Evolutionary conservation across 2,888 invertebrate genomes (phyloP).

Genomic region (Microplitis deprimator): DNA sequence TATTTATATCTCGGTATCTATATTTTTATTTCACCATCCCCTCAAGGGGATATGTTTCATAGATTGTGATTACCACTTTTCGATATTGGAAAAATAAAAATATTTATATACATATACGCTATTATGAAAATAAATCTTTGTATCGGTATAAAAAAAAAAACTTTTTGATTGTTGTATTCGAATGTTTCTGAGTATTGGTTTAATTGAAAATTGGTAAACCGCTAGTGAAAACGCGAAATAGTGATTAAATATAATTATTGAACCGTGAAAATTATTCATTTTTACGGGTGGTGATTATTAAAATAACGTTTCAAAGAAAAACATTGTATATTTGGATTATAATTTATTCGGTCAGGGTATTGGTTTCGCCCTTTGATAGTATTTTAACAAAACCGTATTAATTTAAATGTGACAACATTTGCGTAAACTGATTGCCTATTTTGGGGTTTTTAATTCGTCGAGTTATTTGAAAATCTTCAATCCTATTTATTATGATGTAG

Average conservation of each 20-base stretch:
- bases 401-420: background rate
- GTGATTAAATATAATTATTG: slow-evolving; percentile 40
- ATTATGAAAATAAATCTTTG: background rate
- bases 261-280: slow-evolving; percentile 45
- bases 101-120: slow-evolving; percentile 13
- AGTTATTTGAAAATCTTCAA: background rate
- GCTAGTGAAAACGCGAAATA: slow-evolving; percentile 36
- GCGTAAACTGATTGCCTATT: background rate
- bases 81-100: background rate
- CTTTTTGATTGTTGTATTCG: background rate
- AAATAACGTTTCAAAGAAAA: no score
- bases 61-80: slow-evolving; percentile 27
- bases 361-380: background rate
- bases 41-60: slow-evolving; percentile 18
- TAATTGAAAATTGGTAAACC: slow-evolving; percentile 11
- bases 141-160: slow-evolving; percentile 1
- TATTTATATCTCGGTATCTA: background rate
- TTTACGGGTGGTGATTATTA: slow-evolving; percentile 28
- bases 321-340: no score
- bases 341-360: background rate
- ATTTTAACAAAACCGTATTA: background rate
- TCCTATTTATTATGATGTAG: background rate
- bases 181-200: slow-evolving; percentile 1
- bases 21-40: slow-evolving; percentile 24
- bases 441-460: background rate